A percentile compares a stretch with the other conserved stretches of the same genome.
These are phyloP conservation scores for Melitaea cinxia DNA, from an alignment of 1,140 invertebrate species.

Conservation along the genomic window DNA sequence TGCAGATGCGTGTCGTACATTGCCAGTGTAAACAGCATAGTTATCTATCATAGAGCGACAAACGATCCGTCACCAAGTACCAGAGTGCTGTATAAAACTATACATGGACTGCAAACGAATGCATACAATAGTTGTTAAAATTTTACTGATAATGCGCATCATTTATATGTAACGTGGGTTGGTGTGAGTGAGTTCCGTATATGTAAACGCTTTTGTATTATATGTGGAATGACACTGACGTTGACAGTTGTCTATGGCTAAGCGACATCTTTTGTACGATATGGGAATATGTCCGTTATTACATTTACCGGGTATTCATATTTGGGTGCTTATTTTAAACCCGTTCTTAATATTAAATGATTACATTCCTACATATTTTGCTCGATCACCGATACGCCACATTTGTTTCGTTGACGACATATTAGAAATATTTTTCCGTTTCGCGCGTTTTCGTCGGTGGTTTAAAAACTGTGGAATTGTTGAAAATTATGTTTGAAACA, in stretches of 20 bases:
- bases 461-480: slow-evolving; percentile 65
- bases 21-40: slow-evolving; percentile 63
- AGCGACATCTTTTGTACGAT: slow-evolving; percentile 23
- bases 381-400: slow-evolving; percentile 26
- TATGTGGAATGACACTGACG: slow-evolving; percentile 49
- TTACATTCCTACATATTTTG: slow-evolving; percentile 64
- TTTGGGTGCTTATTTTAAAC: slow-evolving; percentile 60
- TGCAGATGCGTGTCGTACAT: slow-evolving; percentile 53
- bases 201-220: slow-evolving; percentile 70
- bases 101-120: slow-evolving; percentile 61
- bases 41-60: slow-evolving; percentile 51
- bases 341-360: slow-evolving; percentile 37
- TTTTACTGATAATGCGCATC: slow-evolving; percentile 66
- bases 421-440: slow-evolving; percentile 31
- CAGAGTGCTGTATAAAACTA: slow-evolving; percentile 48
- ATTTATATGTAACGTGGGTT: slow-evolving; percentile 59
- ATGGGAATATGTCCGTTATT: slow-evolving; percentile 30
- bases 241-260: slow-evolving; percentile 44
- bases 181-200: slow-evolving; percentile 66
- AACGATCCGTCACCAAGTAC: slow-evolving; percentile 51
- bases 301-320: slow-evolving; percentile 21
- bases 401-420: slow-evolving; percentile 20
- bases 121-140: slow-evolving; percentile 69
- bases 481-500: slow-evolving; percentile 55
- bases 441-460: slow-evolving; percentile 41